These are phyloP conservation scores for Gastracanthus pulcherrimus DNA, from an alignment of 2,888 invertebrate genomes.

Conservation along the genomic window DNA sequence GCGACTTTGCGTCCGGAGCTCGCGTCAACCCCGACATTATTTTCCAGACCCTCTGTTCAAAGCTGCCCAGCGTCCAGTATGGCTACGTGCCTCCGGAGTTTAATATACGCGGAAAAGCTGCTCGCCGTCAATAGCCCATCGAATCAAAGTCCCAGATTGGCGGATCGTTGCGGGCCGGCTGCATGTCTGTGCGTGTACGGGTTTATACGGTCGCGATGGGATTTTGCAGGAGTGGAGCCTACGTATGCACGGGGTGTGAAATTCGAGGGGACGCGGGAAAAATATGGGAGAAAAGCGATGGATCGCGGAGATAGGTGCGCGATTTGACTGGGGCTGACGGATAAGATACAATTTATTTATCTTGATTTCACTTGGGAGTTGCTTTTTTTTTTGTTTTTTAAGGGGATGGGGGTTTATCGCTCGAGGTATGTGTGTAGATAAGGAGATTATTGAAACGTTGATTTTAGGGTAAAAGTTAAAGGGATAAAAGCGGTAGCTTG, in stretches of 20 bases:
- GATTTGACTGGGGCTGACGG: background rate
- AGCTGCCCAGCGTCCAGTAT: background rate
- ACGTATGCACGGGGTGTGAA: background rate
- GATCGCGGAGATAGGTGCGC: too few species aligned
- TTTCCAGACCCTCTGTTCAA: background rate
- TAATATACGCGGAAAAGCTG: slow-evolving; percentile 1
- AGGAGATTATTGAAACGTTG: too few species aligned
- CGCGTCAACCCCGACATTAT: background rate
- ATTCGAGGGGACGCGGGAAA: background rate
- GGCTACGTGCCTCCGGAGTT: slow-evolving; percentile 11
- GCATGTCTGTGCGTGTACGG: too few species aligned
- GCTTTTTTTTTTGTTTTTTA: background rate
- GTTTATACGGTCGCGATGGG: background rate
- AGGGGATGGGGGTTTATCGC: background rate
- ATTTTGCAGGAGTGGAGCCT: background rate
- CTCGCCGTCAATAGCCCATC: background rate
- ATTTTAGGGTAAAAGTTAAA: too few species aligned
- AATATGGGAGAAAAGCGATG: background rate
- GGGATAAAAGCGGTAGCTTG: too few species aligned
- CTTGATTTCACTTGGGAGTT: background rate
- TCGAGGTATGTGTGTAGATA: too few species aligned
- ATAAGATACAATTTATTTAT: background rate
- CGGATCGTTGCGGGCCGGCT: background rate
- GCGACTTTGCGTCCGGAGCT: slow-evolving; percentile 11
- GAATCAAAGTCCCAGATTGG: slow-evolving; percentile 2